phyloP scores from a whole-genome alignment of 2,113 vertebrate species.

The Etheostoma spectabile region DNA sequence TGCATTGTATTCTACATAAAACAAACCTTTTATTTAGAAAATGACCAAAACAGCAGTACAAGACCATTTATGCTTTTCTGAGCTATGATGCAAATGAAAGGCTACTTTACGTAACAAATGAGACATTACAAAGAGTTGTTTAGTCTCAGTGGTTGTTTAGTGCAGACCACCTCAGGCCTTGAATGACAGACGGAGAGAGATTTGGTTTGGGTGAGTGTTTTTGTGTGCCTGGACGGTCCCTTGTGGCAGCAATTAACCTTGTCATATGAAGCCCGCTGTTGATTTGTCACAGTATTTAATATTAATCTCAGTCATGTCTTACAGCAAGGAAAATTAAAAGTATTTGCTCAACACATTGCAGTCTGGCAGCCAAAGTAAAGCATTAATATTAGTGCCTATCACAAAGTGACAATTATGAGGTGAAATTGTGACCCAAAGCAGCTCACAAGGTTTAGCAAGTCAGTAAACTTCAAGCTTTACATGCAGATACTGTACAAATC shows the following conservation, averaged over 20 bases:
- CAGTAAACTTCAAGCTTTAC: background rate
- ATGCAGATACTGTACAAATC: background rate
- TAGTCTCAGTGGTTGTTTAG: slow-evolving; percentile 78
- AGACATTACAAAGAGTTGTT: slow-evolving; percentile 78
- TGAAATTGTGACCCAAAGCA: background rate
- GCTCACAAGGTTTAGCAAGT: background rate
- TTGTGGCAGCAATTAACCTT: slow-evolving; percentile 52
- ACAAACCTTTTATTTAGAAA: slow-evolving; percentile 15
- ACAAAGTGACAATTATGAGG: background rate
- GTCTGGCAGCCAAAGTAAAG: background rate
- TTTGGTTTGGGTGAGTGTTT: slow-evolving; percentile 66
- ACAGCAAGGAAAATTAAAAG: slow-evolving; percentile 6
- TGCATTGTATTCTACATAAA: slow-evolving; percentile 8
- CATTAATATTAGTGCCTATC: background rate
- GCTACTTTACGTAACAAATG: slow-evolving; percentile 65
- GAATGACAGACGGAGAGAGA: slow-evolving; percentile 58
- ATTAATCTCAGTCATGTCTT: slow-evolving; percentile 39
- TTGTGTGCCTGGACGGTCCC: slow-evolving; percentile 55
- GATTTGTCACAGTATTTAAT: slow-evolving; percentile 47
- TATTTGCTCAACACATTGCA: slow-evolving; percentile 6
- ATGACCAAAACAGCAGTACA: slow-evolving; percentile 28
- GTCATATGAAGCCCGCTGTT: slow-evolving; percentile 42
- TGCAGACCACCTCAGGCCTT: slow-evolving; percentile 69
- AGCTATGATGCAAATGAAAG: slow-evolving; percentile 65
- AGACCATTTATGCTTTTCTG: slow-evolving; percentile 38